Conservation (phyloP, 2,888 invertebrate genomes). For the Epistrophe grossulariae region DNA sequence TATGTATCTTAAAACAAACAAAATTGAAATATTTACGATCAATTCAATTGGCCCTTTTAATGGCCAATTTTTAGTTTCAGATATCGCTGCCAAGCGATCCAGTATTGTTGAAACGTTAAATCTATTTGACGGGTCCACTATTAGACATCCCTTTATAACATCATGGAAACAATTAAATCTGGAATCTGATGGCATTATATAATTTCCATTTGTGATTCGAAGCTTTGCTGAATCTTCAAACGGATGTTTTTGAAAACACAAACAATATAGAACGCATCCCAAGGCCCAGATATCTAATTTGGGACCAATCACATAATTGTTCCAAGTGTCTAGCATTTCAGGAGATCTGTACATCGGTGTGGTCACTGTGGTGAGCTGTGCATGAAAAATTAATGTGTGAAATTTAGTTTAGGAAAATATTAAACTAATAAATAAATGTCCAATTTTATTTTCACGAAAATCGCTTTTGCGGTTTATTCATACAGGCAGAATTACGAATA, state of each 20-base stretch:
- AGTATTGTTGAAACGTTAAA: conserved; percentile 91
- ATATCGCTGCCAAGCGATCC: conserved; percentile 94
- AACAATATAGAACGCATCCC: conserved; percentile 96
- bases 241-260: conserved; percentile 97
- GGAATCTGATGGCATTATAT: conserved; percentile 92
- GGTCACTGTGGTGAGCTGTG: conserved; percentile 84
- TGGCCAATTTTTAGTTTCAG: conserved; percentile 93
- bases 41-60: conserved; percentile 89
- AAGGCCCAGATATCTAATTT: conserved; percentile 98
- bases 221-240: conserved; percentile 98
- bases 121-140: conserved; percentile 92
- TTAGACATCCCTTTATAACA: conserved; percentile 93
- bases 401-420: neutral
- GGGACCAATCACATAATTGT: conserved; percentile 95
- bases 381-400: neutral
- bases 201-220: conserved; percentile 98
- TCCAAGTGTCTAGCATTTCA: conserved; percentile 99
- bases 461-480: too few relatives aligned
- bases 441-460: too few relatives aligned
- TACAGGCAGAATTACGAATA: too few relatives aligned
- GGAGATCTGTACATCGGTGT: conserved; percentile 99
- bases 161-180: conserved; percentile 94
- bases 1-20: neutral
- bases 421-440: neutral
- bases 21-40: conserved; percentile 59